These are phyloP conservation scores for Dioctria rufipes DNA, from an alignment of 2,888 invertebrate genomes.

Conservation along the genomic window DNA sequence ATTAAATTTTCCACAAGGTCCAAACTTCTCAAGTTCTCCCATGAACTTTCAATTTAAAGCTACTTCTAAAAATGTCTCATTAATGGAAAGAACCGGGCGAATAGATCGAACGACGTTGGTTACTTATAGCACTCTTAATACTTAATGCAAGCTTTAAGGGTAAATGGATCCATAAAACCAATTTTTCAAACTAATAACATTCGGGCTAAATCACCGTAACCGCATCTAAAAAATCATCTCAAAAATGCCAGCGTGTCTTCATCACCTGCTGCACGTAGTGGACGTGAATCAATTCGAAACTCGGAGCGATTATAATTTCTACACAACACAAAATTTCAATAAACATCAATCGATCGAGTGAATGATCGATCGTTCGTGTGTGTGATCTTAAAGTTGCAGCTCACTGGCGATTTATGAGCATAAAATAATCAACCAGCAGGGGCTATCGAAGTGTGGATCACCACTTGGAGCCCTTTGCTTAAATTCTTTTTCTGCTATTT, in stretches of 20 bases:
- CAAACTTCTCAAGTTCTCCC: too few relatives aligned
- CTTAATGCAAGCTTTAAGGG: too few relatives aligned
- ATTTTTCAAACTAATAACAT: not conserved
- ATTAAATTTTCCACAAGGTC: too few relatives aligned
- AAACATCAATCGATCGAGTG: slow-evolving; percentile 48
- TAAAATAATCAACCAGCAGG: slow-evolving; percentile 49
- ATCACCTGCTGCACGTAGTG: slow-evolving; percentile 9
- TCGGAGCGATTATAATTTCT: slow-evolving; percentile 44
- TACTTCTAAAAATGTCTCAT: too few relatives aligned
- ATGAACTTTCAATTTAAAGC: too few relatives aligned
- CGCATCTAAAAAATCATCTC: not conserved
- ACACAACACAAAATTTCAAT: slow-evolving; percentile 48
- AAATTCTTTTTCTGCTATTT: slow-evolving; percentile 43
- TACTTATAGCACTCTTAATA: too few relatives aligned
- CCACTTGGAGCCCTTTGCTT: slow-evolving; percentile 23
- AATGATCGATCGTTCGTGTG: slow-evolving; percentile 45
- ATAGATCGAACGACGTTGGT: too few relatives aligned
- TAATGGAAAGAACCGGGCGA: too few relatives aligned
- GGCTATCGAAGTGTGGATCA: slow-evolving; percentile 53
- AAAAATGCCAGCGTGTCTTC: slow-evolving; percentile 5
- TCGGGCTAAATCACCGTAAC: not conserved
- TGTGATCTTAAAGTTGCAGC: slow-evolving; percentile 43
- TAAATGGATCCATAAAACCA: too few relatives aligned
- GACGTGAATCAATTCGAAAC: slow-evolving; percentile 39
- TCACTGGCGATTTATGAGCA: slow-evolving; percentile 52